A percentile compares a stretch with the other conserved stretches of the same genome.
Evolutionary conservation across 2,888 invertebrate species (phyloP).

Genomic region (Sminthurides aquaticus): DNA sequence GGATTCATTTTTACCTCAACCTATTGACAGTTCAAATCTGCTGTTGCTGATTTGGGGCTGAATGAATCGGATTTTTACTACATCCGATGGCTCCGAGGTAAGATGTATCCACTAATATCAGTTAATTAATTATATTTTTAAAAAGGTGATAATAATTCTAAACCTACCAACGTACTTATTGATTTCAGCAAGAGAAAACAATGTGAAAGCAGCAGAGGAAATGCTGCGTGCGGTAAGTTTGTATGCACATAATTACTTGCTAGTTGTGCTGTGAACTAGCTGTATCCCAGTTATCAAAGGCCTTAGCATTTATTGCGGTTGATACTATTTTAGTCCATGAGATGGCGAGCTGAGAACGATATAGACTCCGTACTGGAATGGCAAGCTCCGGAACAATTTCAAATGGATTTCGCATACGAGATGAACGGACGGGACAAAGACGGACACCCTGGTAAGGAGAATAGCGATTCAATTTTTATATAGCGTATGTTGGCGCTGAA

Average conservation of each 20-base stretch:
- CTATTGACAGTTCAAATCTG: constrained; percentile 1
- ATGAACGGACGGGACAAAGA: constrained; percentile 15
- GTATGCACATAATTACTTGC: too few relatives aligned
- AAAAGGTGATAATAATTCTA: not conserved
- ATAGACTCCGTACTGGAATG: constrained; percentile 16
- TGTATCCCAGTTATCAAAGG: not conserved
- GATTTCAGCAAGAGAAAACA: constrained; percentile 32
- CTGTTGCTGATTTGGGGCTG: constrained; percentile 24
- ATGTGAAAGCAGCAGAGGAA: constrained; percentile 31
- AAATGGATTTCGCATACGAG: constrained; percentile 13
- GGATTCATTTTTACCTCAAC: too few relatives aligned
- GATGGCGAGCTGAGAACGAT: constrained; percentile 19
- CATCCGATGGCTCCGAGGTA: constrained; percentile 35
- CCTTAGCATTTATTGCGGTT: too few relatives aligned
- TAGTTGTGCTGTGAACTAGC: too few relatives aligned
- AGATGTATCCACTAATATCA: not conserved
- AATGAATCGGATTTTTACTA: constrained; percentile 27
- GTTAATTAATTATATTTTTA: not conserved
- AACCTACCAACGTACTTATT: too few relatives aligned
- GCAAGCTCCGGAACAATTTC: constrained; percentile 23
- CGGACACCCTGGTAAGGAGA: constrained; percentile 13
- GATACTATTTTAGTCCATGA: constrained; percentile 11
- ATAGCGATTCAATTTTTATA: not conserved
- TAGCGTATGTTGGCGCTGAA: not conserved
- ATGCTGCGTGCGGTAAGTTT: constrained; percentile 32